phyloP scores from a whole-genome alignment of 53 echinoderm and acorn worm genomes.

The Echinarachnius parma region DNA sequence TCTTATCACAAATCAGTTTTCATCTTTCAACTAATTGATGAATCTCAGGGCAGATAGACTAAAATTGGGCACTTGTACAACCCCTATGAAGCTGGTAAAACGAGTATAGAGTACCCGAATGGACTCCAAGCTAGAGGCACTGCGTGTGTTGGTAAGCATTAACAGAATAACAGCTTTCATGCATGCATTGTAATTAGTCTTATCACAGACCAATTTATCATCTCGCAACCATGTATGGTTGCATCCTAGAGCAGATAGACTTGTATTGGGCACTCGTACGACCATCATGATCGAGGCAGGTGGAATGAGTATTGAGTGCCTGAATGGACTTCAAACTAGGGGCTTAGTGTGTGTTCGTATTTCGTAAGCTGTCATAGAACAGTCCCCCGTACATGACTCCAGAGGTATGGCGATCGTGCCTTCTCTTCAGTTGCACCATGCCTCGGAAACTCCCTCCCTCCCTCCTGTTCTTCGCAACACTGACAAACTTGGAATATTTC shows the following conservation, averaged over 20 bases:
- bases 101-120: not conserved
- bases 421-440: no score
- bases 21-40: no score
- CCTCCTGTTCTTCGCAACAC: no score
- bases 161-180: not conserved
- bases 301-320: not conserved
- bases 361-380: no score
- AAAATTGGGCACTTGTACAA: slow-evolving; percentile 33
- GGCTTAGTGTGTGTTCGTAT: slow-evolving; percentile 46
- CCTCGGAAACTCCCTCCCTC: no score
- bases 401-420: no score
- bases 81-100: not conserved
- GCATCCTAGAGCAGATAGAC: slow-evolving; percentile 70
- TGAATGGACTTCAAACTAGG: not conserved
- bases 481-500: no score
- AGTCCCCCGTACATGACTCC: no score
- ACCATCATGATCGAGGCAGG: not conserved
- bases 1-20: no score
- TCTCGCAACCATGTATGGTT: no score
- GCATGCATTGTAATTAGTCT: not conserved
- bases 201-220: no score
- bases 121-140: slow-evolving; percentile 6
- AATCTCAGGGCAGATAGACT: slow-evolving; percentile 66
- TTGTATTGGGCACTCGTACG: slow-evolving; percentile 36
- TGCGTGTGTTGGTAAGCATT: slow-evolving; percentile 46